Evolutionary conservation across 2,888 invertebrate species (phyloP), one percentile per base, ranked within the genome.

Genomic region (Crioceris asparagi): DNA sequence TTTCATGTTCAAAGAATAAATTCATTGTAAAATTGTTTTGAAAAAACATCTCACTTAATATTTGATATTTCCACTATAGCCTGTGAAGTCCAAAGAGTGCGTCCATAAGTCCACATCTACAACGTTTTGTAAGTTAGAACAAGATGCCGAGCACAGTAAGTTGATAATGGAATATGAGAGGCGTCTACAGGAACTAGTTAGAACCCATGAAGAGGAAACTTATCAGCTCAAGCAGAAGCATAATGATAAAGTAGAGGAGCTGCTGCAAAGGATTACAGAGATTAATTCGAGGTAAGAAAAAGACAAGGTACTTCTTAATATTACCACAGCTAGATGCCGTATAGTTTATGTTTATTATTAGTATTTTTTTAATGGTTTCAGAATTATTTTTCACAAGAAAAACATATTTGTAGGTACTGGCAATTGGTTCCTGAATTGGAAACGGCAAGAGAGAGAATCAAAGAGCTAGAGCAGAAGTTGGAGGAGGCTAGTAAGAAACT

Each of bases 171-270:
- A 77, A 44, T 84, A 83, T 54, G 84, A 85, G 53, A 75, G 74
- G 55, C 75, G 79, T 51, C 75, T 85, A 47, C 82, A 83, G 55
- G 83, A 84, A 56, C 67, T 84, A 39, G 74, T 83, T 38, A 70
- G 77, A 38, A 69, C 65, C 4, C 75, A 77, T 51, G 69, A 69
- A 27, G 69, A 70, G 31, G 79, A 82, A 50, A 74, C 77, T n/a
- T 81, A 82, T 47, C 80, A 83, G 53, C 60, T 85, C 50, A 85
- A 84, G 54, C 77, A 80, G 51, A 72, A 72, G 39, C 83, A 86
- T 56, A 85, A 85, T 61, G 83, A 86, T 54, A 82, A 79, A 64
- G 77, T 83, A 19, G 83, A 83, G 53, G 74, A 77, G 17, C 63
- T 83, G 48, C 62, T 83, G 35, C 78, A 79, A 53, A 77, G 83